Evolutionary conservation across 2,113 vertebrate genomes (phyloP).

Genomic region (Acrocephalus kingi): DNA sequence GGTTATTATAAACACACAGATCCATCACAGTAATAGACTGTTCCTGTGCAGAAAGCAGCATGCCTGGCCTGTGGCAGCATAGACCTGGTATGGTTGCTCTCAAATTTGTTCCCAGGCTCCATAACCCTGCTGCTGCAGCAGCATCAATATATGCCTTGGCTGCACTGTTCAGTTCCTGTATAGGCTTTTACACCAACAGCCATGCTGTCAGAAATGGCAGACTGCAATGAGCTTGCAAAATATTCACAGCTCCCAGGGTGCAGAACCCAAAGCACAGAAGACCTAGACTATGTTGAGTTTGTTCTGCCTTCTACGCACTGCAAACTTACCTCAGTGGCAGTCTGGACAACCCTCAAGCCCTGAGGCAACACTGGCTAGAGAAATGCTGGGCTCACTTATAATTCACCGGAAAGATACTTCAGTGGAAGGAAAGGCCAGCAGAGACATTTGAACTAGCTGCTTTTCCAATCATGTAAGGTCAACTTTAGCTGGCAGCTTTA

Average conservation of each 20-base stretch:
- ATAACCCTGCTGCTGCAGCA: accelerated
- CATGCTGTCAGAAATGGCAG: neutral
- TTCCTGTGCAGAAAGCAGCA: neutral
- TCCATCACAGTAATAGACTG: neutral
- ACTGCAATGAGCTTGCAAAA: neutral
- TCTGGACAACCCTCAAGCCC: neutral
- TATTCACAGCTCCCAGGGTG: neutral
- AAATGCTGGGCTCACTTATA: neutral
- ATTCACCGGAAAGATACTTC: neutral
- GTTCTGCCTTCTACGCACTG: neutral
- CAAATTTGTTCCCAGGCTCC: neutral
- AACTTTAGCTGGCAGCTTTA: neutral
- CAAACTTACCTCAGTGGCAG: neutral
- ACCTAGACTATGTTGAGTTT: neutral
- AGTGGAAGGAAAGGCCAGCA: neutral
- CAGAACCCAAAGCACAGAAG: neutral
- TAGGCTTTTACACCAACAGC: neutral
- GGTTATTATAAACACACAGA: neutral
- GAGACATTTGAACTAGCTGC: neutral
- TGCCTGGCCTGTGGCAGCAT: accelerated
- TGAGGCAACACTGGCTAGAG: neutral
- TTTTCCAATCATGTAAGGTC: neutral
- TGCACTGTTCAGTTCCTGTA: neutral
- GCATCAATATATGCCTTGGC: accelerated
- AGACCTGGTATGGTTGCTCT: neutral